phyloP scores from a whole-genome alignment of 2,797 vertebrate species.

The Taenioides sp. region DNA sequence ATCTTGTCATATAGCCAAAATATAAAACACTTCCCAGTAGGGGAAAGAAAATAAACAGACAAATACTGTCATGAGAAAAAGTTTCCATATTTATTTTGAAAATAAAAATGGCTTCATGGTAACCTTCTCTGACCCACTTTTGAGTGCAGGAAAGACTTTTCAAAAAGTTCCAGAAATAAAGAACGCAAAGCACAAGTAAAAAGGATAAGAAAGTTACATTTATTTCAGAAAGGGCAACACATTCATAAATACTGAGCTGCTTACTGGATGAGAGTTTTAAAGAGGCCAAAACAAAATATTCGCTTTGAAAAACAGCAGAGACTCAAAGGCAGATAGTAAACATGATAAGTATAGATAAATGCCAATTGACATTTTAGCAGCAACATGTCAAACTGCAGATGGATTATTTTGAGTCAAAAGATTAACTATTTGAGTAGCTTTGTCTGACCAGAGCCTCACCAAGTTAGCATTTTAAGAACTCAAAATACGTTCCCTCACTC shows the following conservation, averaged over 20 bases:
- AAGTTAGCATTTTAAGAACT: conserved; percentile 22
- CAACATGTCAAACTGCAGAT: conserved; percentile 52
- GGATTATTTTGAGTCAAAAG: conserved; percentile 20
- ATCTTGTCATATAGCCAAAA: too few relatives aligned
- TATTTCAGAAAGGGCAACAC: conserved; percentile 64
- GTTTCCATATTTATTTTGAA: too few relatives aligned
- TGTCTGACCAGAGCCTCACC: conserved; percentile 25
- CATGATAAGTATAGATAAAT: conserved; percentile 55
- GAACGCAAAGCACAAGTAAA: conserved; percentile 20
- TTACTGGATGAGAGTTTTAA: conserved; percentile 29
- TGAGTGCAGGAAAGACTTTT: neutral
- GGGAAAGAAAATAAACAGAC: too few relatives aligned
- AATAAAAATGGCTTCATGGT: neutral
- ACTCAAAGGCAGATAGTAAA: conserved; percentile 26
- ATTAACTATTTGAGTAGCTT: conserved; percentile 12
- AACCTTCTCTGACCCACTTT: conserved; percentile 2
- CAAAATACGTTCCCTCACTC: conserved; percentile 24
- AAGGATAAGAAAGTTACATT: conserved; percentile 56
- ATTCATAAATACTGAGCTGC: conserved; percentile 70
- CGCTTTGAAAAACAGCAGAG: conserved; percentile 9
- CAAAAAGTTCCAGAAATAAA: neutral
- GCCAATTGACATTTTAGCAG: conserved; percentile 60
- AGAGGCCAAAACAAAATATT: conserved; percentile 20
- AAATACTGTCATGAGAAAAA: too few relatives aligned
- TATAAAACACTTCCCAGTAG: too few relatives aligned